Percentiles rank a stretch among this genome's conserved stretches.
Conservation (phyloP, 2,113 vertebrate genomes). For the Triplophysa tibetana region DNA sequence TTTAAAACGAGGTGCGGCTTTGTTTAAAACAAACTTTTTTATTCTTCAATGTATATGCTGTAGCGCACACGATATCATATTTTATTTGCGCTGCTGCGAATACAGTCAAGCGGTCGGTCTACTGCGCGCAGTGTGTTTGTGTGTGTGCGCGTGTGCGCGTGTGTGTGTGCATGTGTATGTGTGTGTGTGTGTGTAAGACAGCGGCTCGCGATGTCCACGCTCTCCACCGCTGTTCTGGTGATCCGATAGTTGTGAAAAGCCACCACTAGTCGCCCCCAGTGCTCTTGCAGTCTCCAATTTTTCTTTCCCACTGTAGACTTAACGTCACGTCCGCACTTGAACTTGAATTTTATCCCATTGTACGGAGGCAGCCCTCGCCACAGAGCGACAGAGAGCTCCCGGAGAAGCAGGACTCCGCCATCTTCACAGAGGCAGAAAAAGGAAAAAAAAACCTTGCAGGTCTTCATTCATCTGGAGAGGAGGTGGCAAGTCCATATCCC, state of each 20-base stretch:
- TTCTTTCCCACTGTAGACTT: conserved; percentile 94
- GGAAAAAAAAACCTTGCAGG: conserved; percentile 48
- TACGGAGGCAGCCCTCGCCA: conserved; percentile 92
- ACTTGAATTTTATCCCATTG: conserved; percentile 99
- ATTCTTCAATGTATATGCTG: neutral
- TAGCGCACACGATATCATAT: neutral
- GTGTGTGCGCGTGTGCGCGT: neutral
- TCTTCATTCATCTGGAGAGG: conserved; percentile 54
- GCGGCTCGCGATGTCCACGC: conserved; percentile 50
- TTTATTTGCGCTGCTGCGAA: conserved; percentile 16
- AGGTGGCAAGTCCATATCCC: conserved; percentile 55
- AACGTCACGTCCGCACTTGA: conserved; percentile 99
- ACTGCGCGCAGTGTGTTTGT: neutral
- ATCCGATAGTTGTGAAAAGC: conserved; percentile 91
- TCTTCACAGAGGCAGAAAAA: conserved; percentile 80
- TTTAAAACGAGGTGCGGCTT: neutral
- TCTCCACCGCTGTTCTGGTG: conserved; percentile 77
- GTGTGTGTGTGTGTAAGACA: conserved; percentile 35
- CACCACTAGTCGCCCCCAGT: conserved; percentile 99
- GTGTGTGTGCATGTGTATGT: neutral
- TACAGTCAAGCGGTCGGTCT: conserved; percentile 32
- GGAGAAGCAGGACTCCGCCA: conserved; percentile 91
- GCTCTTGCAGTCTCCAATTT: conserved; percentile 92
- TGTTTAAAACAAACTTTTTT: neutral
- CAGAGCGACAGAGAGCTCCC: conserved; percentile 91